Conservation (phyloP, 2,113 vertebrate genomes). For the Eleginops maclovinus region DNA sequence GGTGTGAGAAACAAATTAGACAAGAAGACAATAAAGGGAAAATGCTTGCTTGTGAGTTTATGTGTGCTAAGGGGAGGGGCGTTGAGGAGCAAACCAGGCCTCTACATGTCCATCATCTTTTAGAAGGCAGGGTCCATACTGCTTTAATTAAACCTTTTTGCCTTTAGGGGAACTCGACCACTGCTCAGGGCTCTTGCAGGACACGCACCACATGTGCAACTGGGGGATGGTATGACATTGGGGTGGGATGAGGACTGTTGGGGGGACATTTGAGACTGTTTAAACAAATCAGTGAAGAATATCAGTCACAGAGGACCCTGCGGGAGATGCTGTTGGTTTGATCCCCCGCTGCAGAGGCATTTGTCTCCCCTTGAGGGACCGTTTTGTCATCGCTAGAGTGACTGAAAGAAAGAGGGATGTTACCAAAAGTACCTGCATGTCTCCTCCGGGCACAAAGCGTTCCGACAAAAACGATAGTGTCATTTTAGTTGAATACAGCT, state of each 20-base stretch:
- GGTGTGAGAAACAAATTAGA: slow-evolving; percentile 58
- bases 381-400: slow-evolving; percentile 32
- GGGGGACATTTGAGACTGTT: slow-evolving; percentile 78
- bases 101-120: slow-evolving; percentile 46
- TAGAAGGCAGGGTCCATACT: slow-evolving; percentile 54
- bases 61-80: background rate
- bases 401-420: slow-evolving; percentile 16
- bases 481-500: slow-evolving; percentile 46
- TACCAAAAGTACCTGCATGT: slow-evolving; percentile 21
- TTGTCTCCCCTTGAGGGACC: slow-evolving; percentile 59
- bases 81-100: background rate
- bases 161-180: slow-evolving; percentile 53
- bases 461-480: slow-evolving; percentile 29
- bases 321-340: slow-evolving; percentile 66
- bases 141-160: slow-evolving; percentile 73
- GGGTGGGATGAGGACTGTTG: slow-evolving; percentile 23
- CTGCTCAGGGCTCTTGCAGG: slow-evolving; percentile 37
- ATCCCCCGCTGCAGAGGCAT: slow-evolving; percentile 65
- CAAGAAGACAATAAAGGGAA: slow-evolving; percentile 36
- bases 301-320: slow-evolving; percentile 69
- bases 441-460: background rate
- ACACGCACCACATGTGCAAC: slow-evolving; percentile 69
- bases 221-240: slow-evolving; percentile 12
- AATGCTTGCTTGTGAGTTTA: slow-evolving; percentile 32
- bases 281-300: slow-evolving; percentile 81